A percentile compares a stretch with the other conserved stretches of the same genome.
Evolutionary conservation across 2,113 vertebrate species (phyloP).

Genomic region (Scophthalmus maximus): DNA sequence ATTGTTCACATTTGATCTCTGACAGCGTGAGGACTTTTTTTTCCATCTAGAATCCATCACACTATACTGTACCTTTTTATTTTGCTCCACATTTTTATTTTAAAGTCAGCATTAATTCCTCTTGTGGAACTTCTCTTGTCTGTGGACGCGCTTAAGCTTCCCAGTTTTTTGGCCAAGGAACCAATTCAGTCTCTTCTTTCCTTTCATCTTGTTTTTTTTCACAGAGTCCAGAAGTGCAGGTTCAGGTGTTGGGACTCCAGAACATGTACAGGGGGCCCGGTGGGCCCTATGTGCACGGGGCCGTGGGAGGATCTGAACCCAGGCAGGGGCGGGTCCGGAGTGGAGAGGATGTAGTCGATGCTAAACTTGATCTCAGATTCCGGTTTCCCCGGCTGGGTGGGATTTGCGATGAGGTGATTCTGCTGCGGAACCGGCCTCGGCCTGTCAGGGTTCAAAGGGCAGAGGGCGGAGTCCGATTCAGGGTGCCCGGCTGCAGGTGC

Average conservation of each 20-base stretch:
- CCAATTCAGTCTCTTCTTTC: neutral
- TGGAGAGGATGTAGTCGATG: slow-evolving; percentile 97
- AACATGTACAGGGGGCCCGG: slow-evolving; percentile 76
- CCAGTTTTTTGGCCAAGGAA: slow-evolving; percentile 30
- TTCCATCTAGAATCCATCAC: slow-evolving; percentile 21
- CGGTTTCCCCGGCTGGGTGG: slow-evolving; percentile 79
- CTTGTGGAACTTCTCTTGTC: slow-evolving; percentile 5
- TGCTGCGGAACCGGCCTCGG: slow-evolving; percentile 60
- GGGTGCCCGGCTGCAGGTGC: slow-evolving; percentile 42
- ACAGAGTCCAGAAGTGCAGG: slow-evolving; percentile 91
- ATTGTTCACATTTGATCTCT: slow-evolving; percentile 35
- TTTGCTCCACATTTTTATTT: slow-evolving; percentile 34
- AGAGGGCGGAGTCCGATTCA: slow-evolving; percentile 80
- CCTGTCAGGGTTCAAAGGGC: slow-evolving; percentile 72
- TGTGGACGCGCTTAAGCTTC: slow-evolving; percentile 32
- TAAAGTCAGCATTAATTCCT: slow-evolving; percentile 32
- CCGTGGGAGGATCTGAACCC: slow-evolving; percentile 79
- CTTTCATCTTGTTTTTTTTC: slow-evolving; percentile 34
- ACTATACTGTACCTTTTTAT: slow-evolving; percentile 45
- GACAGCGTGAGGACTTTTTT: slow-evolving; percentile 5
- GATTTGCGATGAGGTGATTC: slow-evolving; percentile 60
- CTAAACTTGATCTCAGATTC: slow-evolving; percentile 96
- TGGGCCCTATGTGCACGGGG: slow-evolving; percentile 55
- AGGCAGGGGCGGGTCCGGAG: slow-evolving; percentile 88
- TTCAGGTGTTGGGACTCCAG: slow-evolving; percentile 86